A percentile compares a stretch with the other conserved stretches of the same genome.
phyloP scores from a whole-genome alignment of 1,140 invertebrate genomes.

The Streblospio benedicti region DNA sequence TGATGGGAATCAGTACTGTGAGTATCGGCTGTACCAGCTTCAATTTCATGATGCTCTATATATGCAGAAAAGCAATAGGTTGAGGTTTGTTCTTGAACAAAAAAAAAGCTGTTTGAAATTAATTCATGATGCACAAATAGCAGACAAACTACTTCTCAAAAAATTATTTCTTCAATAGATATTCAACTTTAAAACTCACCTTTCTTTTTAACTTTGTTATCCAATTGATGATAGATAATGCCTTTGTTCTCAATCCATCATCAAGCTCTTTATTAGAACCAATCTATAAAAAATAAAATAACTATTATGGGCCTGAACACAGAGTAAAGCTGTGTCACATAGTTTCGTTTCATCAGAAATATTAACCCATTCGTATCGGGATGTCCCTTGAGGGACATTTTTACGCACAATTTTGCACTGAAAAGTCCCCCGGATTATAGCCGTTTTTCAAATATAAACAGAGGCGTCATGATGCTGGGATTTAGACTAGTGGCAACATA shows the following conservation, averaged over 20 bases:
- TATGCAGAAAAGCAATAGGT: constrained; percentile 19
- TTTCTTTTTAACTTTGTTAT: constrained; percentile 63
- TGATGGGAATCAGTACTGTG: constrained; percentile 58
- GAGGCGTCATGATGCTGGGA: no score
- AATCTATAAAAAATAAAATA: constrained; percentile 33
- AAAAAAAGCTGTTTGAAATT: no score
- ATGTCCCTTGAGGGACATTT: no score
- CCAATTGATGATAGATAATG: constrained; percentile 58
- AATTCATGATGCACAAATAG: no score
- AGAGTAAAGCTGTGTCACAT: neutral
- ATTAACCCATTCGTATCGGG: no score
- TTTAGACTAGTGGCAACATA: neutral
- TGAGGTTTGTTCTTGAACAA: neutral
- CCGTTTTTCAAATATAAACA: no score
- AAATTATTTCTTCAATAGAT: neutral
- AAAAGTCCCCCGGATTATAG: no score
- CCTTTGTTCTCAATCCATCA: constrained; percentile 55
- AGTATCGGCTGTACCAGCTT: constrained; percentile 66
- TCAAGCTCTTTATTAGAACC: constrained; percentile 51
- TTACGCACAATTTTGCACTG: no score
- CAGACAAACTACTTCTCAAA: no score
- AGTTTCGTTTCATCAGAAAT: neutral
- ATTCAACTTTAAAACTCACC: constrained; percentile 31
- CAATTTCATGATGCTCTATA: constrained; percentile 59
- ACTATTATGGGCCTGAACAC: neutral